phyloP scores from a whole-genome alignment of 2,797 vertebrate species.

The Rhabdophis nuchalis region DNA sequence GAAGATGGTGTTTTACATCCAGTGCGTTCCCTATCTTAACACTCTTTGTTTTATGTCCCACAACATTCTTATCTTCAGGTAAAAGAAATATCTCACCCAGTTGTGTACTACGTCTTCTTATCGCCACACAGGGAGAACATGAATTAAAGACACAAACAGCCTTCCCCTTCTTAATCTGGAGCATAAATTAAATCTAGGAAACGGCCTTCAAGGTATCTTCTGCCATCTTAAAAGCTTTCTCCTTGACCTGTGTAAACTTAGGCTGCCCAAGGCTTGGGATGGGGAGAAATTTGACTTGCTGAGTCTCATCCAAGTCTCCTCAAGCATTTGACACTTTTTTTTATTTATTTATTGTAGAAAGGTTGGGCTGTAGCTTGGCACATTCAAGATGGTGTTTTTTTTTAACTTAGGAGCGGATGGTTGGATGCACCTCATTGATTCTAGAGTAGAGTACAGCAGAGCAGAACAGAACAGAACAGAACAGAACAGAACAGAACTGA shows the following conservation, averaged over 20 bases:
- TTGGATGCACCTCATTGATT: no score
- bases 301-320: not conserved
- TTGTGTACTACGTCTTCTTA: conserved; percentile 33
- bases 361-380: no score
- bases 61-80: conserved; percentile 58
- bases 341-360: no score
- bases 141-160: conserved; percentile 1
- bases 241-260: not conserved
- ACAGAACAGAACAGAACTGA: no score
- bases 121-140: conserved; percentile 46
- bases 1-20: conserved; percentile 31
- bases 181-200: conserved; percentile 43
- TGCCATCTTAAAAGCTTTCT: conserved; percentile 8
- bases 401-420: no score
- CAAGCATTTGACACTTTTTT: no score
- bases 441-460: no score
- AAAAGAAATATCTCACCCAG: conserved; percentile 37
- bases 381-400: no score
- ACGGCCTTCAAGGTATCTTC: conserved; percentile 24
- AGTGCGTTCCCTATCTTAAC: not conserved
- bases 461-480: no score
- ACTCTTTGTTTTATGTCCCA: conserved; percentile 17
- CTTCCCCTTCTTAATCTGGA: conserved; percentile 48
- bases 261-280: not conserved
- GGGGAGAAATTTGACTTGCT: not conserved